Conservation (phyloP, 2,888 invertebrate species). For the Tenthredo distinguenda region DNA sequence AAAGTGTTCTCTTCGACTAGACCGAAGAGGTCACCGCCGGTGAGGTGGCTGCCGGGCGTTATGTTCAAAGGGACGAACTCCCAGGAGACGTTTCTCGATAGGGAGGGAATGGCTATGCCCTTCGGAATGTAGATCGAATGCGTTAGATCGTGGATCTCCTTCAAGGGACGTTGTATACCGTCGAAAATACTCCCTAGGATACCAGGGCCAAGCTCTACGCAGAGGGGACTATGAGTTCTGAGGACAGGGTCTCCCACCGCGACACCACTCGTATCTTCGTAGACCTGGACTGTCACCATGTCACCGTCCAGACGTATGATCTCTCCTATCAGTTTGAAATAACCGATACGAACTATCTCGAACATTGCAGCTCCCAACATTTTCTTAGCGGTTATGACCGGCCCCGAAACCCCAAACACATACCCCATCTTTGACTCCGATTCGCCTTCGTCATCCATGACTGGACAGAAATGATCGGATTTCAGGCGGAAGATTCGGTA, state of each 20-base stretch:
- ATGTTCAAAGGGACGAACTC: slow-evolving; percentile 92
- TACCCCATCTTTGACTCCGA: slow-evolving; percentile 93
- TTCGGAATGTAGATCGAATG: slow-evolving; percentile 99
- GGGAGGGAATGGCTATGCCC: slow-evolving; percentile 94
- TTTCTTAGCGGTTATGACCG: slow-evolving; percentile 97
- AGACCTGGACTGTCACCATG: slow-evolving; percentile 98
- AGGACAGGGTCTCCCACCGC: slow-evolving; percentile 99
- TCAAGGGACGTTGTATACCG: slow-evolving; percentile 98
- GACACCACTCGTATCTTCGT: slow-evolving; percentile 96
- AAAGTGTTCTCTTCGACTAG: slow-evolving; percentile 96
- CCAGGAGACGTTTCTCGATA: slow-evolving; percentile 90
- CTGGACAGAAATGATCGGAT: slow-evolving; percentile 79
- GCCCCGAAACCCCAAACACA: slow-evolving; percentile 97
- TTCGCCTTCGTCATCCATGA: slow-evolving; percentile 87
- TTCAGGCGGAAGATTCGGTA: background rate
- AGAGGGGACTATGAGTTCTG: slow-evolving; percentile 97
- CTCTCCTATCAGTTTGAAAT: slow-evolving; percentile 97
- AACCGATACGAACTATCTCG: slow-evolving; percentile 98
- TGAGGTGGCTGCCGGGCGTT: slow-evolving; percentile 94
- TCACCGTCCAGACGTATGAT: slow-evolving; percentile 99
- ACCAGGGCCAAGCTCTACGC: slow-evolving; percentile 98
- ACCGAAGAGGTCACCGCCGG: slow-evolving; percentile 97
- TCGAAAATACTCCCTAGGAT: slow-evolving; percentile 99
- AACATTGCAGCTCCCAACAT: slow-evolving; percentile 99
- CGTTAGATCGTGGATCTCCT: slow-evolving; percentile 94